Conservation (phyloP, 2,888 invertebrate genomes). For the Amiota mariae region DNA sequence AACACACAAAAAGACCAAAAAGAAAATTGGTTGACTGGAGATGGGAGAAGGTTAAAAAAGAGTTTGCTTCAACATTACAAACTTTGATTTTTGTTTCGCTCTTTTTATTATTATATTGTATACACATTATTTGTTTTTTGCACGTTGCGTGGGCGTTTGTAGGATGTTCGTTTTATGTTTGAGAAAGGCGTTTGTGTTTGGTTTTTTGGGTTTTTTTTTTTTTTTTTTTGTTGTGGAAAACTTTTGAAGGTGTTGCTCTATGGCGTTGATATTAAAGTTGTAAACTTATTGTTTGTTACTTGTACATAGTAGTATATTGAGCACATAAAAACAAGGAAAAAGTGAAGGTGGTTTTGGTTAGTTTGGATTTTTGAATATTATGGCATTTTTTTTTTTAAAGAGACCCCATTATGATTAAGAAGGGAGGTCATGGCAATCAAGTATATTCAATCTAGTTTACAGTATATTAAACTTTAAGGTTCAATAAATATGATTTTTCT, state of each 20-base stretch:
- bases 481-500: neutral
- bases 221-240: neutral
- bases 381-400: neutral
- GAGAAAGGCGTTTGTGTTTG: neutral
- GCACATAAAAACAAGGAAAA: neutral
- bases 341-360: conserved; percentile 2
- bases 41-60: neutral
- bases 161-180: neutral
- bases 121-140: neutral
- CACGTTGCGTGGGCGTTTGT: conserved; percentile 3
- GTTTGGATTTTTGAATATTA: neutral
- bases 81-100: neutral
- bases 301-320: neutral
- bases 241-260: conserved; percentile 25
- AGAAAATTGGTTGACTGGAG: conserved; percentile 5
- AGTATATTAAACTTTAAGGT: conserved; percentile 9
- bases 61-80: neutral
- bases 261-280: conserved; percentile 4
- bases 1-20: conserved; percentile 33
- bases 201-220: neutral
- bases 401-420: neutral
- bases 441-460: neutral
- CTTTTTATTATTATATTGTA: conserved; percentile 1
- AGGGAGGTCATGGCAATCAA: neutral
- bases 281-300: too few relatives aligned